A percentile compares a stretch with the other conserved stretches of the same genome.
Conservation (phyloP, 2,888 invertebrate species). For the Hipparchia sbordonii region DNA sequence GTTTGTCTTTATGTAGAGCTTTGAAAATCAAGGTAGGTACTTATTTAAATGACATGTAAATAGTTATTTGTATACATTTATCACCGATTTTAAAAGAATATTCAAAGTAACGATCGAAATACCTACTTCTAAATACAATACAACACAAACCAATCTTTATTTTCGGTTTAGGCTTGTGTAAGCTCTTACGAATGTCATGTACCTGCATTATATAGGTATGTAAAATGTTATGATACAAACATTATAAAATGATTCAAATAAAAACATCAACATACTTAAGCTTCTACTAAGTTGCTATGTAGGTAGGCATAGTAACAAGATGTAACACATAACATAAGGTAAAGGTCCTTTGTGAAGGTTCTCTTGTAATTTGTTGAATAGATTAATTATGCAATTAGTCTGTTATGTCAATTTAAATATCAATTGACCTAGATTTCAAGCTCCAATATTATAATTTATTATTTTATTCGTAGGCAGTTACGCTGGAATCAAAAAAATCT, state of each 20-base stretch:
- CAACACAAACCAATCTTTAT: no score
- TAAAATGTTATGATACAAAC: no score
- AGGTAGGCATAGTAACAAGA: not conserved
- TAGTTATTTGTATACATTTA: no score
- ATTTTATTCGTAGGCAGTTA: not conserved
- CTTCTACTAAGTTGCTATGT: not conserved
- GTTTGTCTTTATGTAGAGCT: no score
- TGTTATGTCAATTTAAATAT: slow-evolving; percentile 13
- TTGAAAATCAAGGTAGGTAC: no score
- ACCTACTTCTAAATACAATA: no score
- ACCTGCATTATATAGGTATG: no score
- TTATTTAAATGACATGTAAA: no score
- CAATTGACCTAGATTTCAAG: slow-evolving; percentile 20
- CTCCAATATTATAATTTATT: not conserved
- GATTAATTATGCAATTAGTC: slow-evolving; percentile 8
- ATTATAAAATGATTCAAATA: not conserved
- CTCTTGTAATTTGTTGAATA: not conserved
- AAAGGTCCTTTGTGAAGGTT: slow-evolving; percentile 8
- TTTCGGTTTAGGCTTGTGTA: no score
- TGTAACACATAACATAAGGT: not conserved
- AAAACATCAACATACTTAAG: not conserved
- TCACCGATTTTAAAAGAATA: no score
- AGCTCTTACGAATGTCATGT: no score
- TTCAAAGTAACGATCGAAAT: no score
- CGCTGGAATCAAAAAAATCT: not conserved